phyloP scores from a whole-genome alignment of 1,140 invertebrate species.

The Agraylea sexmaculata region DNA sequence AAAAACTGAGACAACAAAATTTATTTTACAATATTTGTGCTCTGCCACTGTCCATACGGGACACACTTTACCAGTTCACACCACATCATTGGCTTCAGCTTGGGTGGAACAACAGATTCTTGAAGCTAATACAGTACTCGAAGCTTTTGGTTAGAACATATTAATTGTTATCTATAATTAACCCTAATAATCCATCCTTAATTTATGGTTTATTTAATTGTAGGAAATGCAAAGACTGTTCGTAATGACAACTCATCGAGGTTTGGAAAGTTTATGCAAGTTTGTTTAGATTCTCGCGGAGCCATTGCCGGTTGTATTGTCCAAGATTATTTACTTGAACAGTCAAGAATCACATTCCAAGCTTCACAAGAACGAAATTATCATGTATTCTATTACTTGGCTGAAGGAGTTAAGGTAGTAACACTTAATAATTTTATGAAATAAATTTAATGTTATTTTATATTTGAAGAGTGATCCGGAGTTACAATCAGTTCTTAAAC shows the following conservation, averaged over 20 bases:
- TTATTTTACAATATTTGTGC: slow-evolving; percentile 90
- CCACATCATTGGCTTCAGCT: slow-evolving; percentile 72
- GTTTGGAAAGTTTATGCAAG: slow-evolving; percentile 96
- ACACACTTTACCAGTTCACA: not conserved
- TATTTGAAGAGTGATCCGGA: slow-evolving; percentile 34
- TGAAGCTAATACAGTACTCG: slow-evolving; percentile 85
- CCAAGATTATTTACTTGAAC: slow-evolving; percentile 91
- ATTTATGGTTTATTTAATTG: slow-evolving; percentile 11
- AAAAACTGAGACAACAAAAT: slow-evolving; percentile 93
- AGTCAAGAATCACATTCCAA: slow-evolving; percentile 91
- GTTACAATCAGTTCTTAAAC: slow-evolving; percentile 59
- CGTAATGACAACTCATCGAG: slow-evolving; percentile 95
- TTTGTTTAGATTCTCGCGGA: slow-evolving; percentile 83
- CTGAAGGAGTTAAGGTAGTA: slow-evolving; percentile 61
- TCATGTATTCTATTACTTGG: slow-evolving; percentile 93
- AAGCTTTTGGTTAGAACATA: slow-evolving; percentile 68
- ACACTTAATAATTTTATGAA: slow-evolving; percentile 1
- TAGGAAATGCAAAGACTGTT: slow-evolving; percentile 94
- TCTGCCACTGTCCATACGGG: slow-evolving; percentile 50
- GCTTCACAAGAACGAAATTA: slow-evolving; percentile 87
- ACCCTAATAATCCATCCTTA: slow-evolving; percentile 2
- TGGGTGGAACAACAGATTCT: slow-evolving; percentile 92
- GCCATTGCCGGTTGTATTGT: slow-evolving; percentile 91
- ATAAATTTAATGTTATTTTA: slow-evolving; percentile 1
- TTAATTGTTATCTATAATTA: slow-evolving; percentile 10